Evolutionary conservation across 2,113 vertebrate genomes (phyloP).

Genomic region (Pterocles burchelli): DNA sequence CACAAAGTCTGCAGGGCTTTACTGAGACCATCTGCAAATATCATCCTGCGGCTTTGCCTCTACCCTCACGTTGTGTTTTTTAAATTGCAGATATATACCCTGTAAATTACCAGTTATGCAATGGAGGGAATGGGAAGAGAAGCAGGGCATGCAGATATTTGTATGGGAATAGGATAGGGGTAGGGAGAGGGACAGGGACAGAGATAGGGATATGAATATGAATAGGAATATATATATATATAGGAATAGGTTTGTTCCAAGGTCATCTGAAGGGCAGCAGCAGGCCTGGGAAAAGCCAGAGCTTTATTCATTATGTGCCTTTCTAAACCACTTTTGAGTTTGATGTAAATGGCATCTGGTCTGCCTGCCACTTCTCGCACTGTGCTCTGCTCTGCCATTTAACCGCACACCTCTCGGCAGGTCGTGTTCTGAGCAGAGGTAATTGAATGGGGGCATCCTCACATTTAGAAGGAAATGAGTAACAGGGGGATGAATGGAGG

Average conservation of each 20-base stretch:
- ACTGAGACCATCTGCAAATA: neutral
- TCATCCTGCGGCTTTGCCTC: neutral
- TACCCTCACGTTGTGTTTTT: neutral
- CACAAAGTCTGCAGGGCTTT: neutral
- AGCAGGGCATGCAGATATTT: neutral
- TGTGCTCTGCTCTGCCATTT: neutral
- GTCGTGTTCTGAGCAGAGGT: neutral
- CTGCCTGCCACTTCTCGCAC: neutral
- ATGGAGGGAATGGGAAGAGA: neutral
- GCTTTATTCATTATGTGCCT: neutral
- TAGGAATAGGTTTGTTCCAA: neutral
- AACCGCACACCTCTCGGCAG: neutral
- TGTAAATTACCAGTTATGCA: neutral
- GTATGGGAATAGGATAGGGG: neutral
- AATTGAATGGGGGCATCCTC: neutral
- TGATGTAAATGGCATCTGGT: neutral
- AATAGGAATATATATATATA: no score
- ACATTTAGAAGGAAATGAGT: neutral
- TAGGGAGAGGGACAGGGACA: neutral
- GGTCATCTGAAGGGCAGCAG: neutral
- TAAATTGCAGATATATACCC: neutral
- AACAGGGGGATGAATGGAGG: conserved; percentile 2
- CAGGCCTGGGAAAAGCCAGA: neutral
- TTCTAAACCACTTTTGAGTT: neutral
- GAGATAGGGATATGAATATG: neutral